These are phyloP conservation scores for Lymantria monacha DNA, from an alignment of 2,888 invertebrate genomes.

Conservation along the genomic window DNA sequence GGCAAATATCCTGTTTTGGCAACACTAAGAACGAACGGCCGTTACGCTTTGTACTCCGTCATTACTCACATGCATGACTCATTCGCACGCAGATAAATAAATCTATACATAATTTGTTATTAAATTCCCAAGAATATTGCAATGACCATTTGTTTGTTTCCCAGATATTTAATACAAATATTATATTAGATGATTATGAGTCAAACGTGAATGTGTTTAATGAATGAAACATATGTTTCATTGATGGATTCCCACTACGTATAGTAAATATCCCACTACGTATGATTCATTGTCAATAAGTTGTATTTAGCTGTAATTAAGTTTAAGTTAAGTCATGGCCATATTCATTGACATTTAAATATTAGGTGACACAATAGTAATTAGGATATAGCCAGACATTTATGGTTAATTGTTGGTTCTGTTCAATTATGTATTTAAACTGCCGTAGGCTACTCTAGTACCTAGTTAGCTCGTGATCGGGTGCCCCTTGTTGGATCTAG, in stretches of 20 bases:
- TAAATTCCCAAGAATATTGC: constrained; percentile 60
- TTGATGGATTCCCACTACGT: constrained; percentile 12
- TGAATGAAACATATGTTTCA: constrained; percentile 17
- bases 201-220: constrained; percentile 6
- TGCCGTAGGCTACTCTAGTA: too few species aligned
- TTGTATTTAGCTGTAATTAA: constrained; percentile 7
- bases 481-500: too few species aligned
- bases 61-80: constrained; percentile 67
- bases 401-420: too few species aligned
- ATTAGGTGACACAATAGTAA: too few species aligned
- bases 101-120: constrained; percentile 56
- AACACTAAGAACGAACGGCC: constrained; percentile 22
- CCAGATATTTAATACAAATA: constrained; percentile 31
- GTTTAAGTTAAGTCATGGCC: constrained; percentile 1
- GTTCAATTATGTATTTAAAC: too few species aligned
- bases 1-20: constrained; percentile 26
- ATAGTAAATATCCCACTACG: constrained; percentile 9
- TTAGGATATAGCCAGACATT: too few species aligned
- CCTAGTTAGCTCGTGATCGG: too few species aligned
- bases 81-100: constrained; percentile 50
- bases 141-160: constrained; percentile 52
- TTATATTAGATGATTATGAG: constrained; percentile 14
- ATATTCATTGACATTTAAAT: too few species aligned
- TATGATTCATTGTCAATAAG: constrained; percentile 22
- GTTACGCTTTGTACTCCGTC: constrained; percentile 29